A percentile compares a stretch with the other conserved stretches of the same genome.
Conservation (phyloP, 2,888 invertebrate genomes). For the Eurytoma adleriae region DNA sequence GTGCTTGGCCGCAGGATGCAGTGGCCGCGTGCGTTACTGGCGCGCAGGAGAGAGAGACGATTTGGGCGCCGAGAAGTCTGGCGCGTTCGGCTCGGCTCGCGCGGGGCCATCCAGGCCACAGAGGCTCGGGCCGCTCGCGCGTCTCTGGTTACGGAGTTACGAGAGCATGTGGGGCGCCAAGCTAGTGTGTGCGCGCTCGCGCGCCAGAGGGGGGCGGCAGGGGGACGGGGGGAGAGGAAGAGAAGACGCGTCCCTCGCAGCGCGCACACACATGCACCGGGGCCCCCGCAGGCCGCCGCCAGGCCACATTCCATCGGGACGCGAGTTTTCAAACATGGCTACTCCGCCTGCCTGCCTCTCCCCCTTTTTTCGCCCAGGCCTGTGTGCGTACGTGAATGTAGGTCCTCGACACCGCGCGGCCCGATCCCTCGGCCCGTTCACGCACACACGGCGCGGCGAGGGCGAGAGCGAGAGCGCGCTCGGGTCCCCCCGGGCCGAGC, state of each 20-base stretch:
- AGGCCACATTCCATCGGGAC: constrained; percentile 73
- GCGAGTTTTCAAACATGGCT: constrained; percentile 74
- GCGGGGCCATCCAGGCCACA: constrained; percentile 39
- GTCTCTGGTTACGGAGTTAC: constrained; percentile 76
- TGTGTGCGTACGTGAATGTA: constrained; percentile 70
- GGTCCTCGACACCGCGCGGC: constrained; percentile 72
- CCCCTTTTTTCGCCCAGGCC: neutral
- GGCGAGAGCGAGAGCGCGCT: neutral
- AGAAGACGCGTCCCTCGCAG: constrained; percentile 32
- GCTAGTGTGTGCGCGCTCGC: constrained; percentile 59
- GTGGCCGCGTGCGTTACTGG: constrained; percentile 51
- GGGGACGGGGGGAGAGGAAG: constrained; percentile 7
- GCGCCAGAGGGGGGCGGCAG: constrained; percentile 27
- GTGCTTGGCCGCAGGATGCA: constrained; percentile 57
- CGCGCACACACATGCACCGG: constrained; percentile 35
- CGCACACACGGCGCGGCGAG: constrained; percentile 48
- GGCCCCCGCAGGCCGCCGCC: constrained; percentile 61
- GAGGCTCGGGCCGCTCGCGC: constrained; percentile 65
- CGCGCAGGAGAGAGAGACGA: constrained; percentile 67
- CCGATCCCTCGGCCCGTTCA: constrained; percentile 56
- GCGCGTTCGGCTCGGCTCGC: constrained; percentile 63
- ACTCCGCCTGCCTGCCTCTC: constrained; percentile 55
- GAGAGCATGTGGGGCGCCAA: constrained; percentile 76
- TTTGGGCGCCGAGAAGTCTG: constrained; percentile 76
- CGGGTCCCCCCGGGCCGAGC: neutral